Conservation (phyloP, 2,888 invertebrate genomes). For the Oeneis ivallda region DNA sequence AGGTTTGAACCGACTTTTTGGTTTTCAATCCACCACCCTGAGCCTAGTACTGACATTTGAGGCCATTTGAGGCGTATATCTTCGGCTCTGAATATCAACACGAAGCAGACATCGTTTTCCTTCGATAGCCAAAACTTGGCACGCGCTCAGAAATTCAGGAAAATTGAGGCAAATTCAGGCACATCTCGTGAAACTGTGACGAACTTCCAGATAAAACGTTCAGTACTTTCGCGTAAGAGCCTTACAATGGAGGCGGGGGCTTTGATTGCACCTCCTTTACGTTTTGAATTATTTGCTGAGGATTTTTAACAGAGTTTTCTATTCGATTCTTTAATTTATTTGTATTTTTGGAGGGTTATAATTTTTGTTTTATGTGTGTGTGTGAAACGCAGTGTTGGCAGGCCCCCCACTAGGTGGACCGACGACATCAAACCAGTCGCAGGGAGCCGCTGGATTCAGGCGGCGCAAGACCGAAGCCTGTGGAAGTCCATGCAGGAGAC, state of each 20-base stretch:
- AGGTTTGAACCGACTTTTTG: too few relatives aligned
- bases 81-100: background rate
- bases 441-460: too few relatives aligned
- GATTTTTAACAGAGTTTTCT: background rate
- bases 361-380: too few relatives aligned
- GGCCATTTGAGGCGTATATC: background rate
- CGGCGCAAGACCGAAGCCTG: too few relatives aligned
- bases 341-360: background rate
- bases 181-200: slow-evolving; percentile 31
- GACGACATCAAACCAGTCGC: too few relatives aligned
- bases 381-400: too few relatives aligned
- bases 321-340: background rate
- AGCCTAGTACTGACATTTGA: too few relatives aligned
- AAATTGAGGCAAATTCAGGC: slow-evolving; percentile 25
- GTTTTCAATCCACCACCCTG: too few relatives aligned
- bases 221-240: slow-evolving; percentile 5
- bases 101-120: slow-evolving; percentile 30
- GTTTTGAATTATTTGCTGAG: slow-evolving; percentile 6
- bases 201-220: slow-evolving; percentile 26
- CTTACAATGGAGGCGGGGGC: slow-evolving; percentile 6
- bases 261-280: slow-evolving; percentile 6
- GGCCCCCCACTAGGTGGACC: too few relatives aligned
- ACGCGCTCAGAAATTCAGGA: slow-evolving; percentile 27
- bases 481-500: too few relatives aligned
- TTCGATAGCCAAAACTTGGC: slow-evolving; percentile 34